Conservation (phyloP, 2,797 vertebrate genomes). For the Acanthiza pusilla region DNA sequence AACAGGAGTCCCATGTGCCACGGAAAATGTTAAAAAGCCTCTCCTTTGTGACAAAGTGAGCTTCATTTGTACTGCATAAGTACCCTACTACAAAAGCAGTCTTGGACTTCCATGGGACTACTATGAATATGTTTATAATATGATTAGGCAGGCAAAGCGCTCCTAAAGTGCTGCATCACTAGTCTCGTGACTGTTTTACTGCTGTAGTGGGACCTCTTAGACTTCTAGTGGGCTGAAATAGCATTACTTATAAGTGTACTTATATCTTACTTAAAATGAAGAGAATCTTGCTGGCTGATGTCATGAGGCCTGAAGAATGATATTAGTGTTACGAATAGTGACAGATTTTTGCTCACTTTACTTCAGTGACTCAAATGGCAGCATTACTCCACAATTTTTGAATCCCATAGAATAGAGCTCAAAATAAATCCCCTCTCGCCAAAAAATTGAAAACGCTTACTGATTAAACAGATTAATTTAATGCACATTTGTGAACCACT, state of each 20-base stretch:
- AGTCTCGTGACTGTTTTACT: constrained; percentile 62
- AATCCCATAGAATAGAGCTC: background rate
- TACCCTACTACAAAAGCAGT: constrained; percentile 55
- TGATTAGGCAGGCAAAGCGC: constrained; percentile 62
- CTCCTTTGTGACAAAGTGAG: constrained; percentile 56
- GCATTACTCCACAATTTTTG: background rate
- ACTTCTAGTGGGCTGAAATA: constrained; percentile 62
- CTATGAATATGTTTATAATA: constrained; percentile 72
- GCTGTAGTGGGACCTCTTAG: constrained; percentile 69
- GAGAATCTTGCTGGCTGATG: constrained; percentile 37
- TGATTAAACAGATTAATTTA: constrained; percentile 69
- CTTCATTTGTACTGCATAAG: constrained; percentile 63
- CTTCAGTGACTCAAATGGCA: background rate
- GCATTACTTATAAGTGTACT: constrained; percentile 50
- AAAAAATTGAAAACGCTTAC: constrained; percentile 45
- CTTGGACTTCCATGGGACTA: constrained; percentile 65
- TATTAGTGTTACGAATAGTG: background rate
- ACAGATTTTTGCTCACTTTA: constrained; percentile 12
- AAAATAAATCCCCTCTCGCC: background rate
- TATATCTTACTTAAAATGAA: constrained; percentile 60
- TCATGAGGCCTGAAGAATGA: background rate
- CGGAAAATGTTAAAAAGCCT: constrained; percentile 60
- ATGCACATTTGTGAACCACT: constrained; percentile 57
- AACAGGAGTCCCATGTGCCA: constrained; percentile 24
- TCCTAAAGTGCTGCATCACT: constrained; percentile 66